Evolutionary conservation across 2,113 vertebrate species (phyloP), one percentile per base, ranked within the genome.

Genomic region (Telmatochromis sp.): DNA sequence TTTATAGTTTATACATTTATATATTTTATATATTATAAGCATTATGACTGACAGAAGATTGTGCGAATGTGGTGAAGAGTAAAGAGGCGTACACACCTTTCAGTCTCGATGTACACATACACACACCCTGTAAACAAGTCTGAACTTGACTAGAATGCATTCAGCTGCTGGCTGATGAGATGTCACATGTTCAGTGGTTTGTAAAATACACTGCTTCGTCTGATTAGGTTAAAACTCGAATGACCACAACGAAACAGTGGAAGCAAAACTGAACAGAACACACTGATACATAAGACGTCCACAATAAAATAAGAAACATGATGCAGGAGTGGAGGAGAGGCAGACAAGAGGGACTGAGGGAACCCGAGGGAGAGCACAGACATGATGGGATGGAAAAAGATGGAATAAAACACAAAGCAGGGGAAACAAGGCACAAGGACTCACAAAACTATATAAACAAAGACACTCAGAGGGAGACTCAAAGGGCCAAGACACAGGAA

Each of bases 331-430:
- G 23, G 12, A 57, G 12, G 54, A 14, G 54, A 57, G 0, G 54
- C 0, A 57, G 54, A 0, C 23, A 26, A 57, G 54, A 5, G 54
- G 54, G 3, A 57, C 53, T 0, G 53, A 55, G 21, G 0, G 0
- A 55, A 55, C 54, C 21, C 0, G 12, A 57, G 54, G 23, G 23
- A 57, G 4, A 57, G 54, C 54, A 26, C 54, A 57, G 54, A 57
- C 23, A 57, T 26, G 54, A 26, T 5, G 54, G 0, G 21, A 26
- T 26, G 3, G 12, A 0, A 26, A 57, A 55, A 55, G 4, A 26
- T 26, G 54, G 21, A 55, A 55, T 26, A 14, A 55, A 55, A 55
- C 54, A 55, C 54, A 55, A 55, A 55, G 53, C 21, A 1, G 53
- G 53, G 53, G 2, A 55, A 7, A 55, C 54, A 55, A 5, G 6